These are phyloP conservation scores for Agrypnus murinus DNA, from an alignment of 2,888 invertebrate genomes.

Conservation along the genomic window DNA sequence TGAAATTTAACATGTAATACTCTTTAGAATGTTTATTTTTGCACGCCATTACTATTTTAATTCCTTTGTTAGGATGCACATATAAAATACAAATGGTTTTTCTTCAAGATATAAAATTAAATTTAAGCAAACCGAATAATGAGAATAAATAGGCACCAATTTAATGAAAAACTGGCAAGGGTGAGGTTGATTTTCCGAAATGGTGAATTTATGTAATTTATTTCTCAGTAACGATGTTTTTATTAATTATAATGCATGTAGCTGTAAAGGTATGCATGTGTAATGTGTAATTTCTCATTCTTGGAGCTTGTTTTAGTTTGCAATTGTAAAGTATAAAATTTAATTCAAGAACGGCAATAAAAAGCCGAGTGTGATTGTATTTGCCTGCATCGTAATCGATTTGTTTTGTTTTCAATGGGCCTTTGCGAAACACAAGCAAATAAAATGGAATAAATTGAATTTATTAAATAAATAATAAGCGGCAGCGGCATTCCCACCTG, in stretches of 20 bases:
- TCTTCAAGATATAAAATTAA: too few relatives aligned
- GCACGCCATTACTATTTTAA: too few relatives aligned
- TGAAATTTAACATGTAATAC: too few relatives aligned
- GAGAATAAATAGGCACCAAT: too few relatives aligned
- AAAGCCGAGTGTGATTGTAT: constrained; percentile 45
- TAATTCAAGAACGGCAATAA: constrained; percentile 48
- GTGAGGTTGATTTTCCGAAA: not conserved
- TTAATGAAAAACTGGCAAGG: too few relatives aligned
- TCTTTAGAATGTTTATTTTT: too few relatives aligned
- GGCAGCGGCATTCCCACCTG: constrained; percentile 57
- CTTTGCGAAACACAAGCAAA: constrained; percentile 56
- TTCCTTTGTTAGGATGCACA: too few relatives aligned
- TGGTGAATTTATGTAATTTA: constrained; percentile 9
- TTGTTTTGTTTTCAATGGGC: constrained; percentile 60
- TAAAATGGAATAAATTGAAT: constrained; percentile 60
- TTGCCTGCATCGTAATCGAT: constrained; percentile 54
- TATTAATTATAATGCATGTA: constrained; percentile 36
- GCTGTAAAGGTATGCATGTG: constrained; percentile 38
- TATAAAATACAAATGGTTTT: too few relatives aligned
- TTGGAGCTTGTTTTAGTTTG: constrained; percentile 43
- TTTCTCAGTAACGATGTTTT: constrained; percentile 31
- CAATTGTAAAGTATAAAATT: constrained; percentile 49
- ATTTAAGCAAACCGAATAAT: too few relatives aligned
- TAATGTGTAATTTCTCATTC: constrained; percentile 46
- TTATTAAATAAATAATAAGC: constrained; percentile 59